Conservation (phyloP, 2,797 vertebrate species). For the Mus minutoides region DNA sequence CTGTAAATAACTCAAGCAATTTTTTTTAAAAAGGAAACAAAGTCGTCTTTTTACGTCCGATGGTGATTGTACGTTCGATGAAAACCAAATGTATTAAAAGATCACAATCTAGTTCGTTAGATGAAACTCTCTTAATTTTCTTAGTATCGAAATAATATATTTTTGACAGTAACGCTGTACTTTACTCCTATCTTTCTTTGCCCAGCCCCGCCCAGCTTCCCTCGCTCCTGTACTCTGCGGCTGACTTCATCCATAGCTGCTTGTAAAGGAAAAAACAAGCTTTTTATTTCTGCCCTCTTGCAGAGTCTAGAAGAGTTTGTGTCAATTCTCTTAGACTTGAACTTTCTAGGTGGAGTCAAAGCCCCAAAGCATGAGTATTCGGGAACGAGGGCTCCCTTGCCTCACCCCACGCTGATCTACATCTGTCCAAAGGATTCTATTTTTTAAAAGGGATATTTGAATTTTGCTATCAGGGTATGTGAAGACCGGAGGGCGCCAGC, state of each 20-base stretch:
- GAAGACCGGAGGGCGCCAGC: slow-evolving; percentile 77
- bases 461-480: slow-evolving; percentile 74
- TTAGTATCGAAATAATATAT: slow-evolving; percentile 85
- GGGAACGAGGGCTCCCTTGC: slow-evolving; percentile 68
- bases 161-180: slow-evolving; percentile 88
- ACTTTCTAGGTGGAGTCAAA: slow-evolving; percentile 81
- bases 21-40: slow-evolving; percentile 54
- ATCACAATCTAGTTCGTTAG: slow-evolving; percentile 82
- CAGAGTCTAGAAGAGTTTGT: slow-evolving; percentile 63
- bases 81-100: slow-evolving; percentile 88
- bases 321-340: slow-evolving; percentile 80
- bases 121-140: slow-evolving; percentile 81
- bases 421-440: slow-evolving; percentile 56
- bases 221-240: slow-evolving; percentile 71
- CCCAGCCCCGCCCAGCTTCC: not conserved
- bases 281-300: slow-evolving; percentile 66
- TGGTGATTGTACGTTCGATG: slow-evolving; percentile 87
- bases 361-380: slow-evolving; percentile 83
- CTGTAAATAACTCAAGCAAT: slow-evolving; percentile 85
- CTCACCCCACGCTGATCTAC: not conserved
- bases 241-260: slow-evolving; percentile 82
- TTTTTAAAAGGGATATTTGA: slow-evolving; percentile 67
- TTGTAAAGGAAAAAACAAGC: slow-evolving; percentile 80
- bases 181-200: slow-evolving; percentile 82
- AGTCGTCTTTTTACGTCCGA: slow-evolving; percentile 83